Conservation (phyloP, 53 echinoderm and acorn worm species). For the Crossaster papposus region DNA sequence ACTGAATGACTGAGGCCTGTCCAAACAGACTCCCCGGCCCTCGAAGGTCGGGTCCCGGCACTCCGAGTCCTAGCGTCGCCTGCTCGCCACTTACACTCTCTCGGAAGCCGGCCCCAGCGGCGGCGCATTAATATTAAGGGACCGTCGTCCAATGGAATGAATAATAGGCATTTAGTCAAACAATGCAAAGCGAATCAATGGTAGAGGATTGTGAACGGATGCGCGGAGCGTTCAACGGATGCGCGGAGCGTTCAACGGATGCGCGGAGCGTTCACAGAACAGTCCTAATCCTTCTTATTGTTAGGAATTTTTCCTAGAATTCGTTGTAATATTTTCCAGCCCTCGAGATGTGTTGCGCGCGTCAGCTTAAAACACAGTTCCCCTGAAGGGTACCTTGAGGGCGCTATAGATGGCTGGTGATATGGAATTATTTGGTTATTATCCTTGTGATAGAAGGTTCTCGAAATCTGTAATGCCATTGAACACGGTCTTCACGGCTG, state of each 20-base stretch:
- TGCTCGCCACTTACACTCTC: neutral
- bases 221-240: neutral
- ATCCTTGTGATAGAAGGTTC: too few relatives aligned
- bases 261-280: neutral
- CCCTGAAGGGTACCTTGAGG: neutral
- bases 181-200: neutral
- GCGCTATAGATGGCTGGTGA: neutral
- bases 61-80: neutral
- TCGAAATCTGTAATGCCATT: too few relatives aligned
- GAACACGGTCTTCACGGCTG: too few relatives aligned
- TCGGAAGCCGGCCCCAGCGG: neutral
- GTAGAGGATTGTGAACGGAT: neutral
- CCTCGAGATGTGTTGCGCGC: neutral
- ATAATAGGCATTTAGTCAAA: neutral
- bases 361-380: neutral
- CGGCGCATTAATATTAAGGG: neutral
- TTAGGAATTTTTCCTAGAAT: neutral
- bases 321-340: neutral
- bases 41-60: slow-evolving; percentile 4
- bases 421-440: too few relatives aligned
- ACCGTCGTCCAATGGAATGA: neutral
- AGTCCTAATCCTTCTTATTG: neutral
- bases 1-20: slow-evolving; percentile 20
- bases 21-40: slow-evolving; percentile 9
- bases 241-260: too few relatives aligned